Evolutionary conservation across 1,140 invertebrate genomes (phyloP), one percentile per base, ranked within the genome.

Genomic region (Choristoneura fumiferana): DNA sequence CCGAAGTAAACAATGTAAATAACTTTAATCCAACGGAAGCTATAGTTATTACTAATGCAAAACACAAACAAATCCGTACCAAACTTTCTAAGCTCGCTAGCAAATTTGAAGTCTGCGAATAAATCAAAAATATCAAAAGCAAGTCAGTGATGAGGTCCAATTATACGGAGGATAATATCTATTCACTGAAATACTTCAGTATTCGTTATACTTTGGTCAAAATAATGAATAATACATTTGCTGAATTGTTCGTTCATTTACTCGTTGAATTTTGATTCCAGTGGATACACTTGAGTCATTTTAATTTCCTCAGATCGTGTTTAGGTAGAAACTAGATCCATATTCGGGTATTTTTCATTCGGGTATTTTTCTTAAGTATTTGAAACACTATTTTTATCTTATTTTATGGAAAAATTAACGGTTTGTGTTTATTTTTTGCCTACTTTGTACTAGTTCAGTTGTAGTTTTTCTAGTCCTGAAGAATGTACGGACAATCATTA

Each of bases 171-270:
- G 39, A 43, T 58, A 52, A 58, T 58, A 52, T 52, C 43, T 58
- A 52, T 58, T 52, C 35, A 37, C 34, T 49, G 33, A 18, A 29
- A 57, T 56, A 40, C 18, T 57, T 22, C 8, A 45, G 55, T 6
- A 49, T 58, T 61, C 52, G 63, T 65, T 62, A 62, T 62, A 33
- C 43, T 61, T 61, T 54, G 56, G 59, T 59, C 56, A 65, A 61
- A 60, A 62, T 58, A 62, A 65, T 65, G 63, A 65, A 65, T 65
- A 58, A 62, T 53, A 58, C 59, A 65, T 65, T 14, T 17, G 17
- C 14, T 43, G 59, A 57, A 57, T 62, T 65, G 62, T 62, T 62
- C 59, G 18, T 59, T 58, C 63, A 62, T 62, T 65, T 65, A 60
- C 54, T 61, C 55, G 36, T 62, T 61, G 59, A 65, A 65, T 65